Evolutionary conservation across 2,113 vertebrate species (phyloP).

Genomic region (Gambusia holbrooki): DNA sequence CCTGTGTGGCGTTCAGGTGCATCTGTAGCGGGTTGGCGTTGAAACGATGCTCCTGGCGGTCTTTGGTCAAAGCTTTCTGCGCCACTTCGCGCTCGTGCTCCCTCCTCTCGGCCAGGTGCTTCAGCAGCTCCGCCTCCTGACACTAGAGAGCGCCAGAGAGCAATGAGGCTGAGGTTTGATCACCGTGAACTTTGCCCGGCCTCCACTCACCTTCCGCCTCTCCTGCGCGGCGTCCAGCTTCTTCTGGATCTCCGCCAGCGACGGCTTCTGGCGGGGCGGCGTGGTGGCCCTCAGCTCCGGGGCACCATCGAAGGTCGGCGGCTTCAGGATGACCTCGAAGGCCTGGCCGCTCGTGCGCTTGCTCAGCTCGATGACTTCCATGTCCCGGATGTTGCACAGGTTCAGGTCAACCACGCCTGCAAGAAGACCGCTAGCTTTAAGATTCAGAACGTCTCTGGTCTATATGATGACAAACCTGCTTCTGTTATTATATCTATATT

Average conservation of each 20-base stretch:
- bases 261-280: slow-evolving; percentile 86
- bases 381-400: slow-evolving; percentile 93
- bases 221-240: slow-evolving; percentile 91
- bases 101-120: slow-evolving; percentile 89
- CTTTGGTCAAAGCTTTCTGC: slow-evolving; percentile 92
- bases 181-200: too few species aligned
- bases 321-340: slow-evolving; percentile 96
- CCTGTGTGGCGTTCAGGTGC: slow-evolving; percentile 87
- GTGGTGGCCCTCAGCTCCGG: slow-evolving; percentile 89
- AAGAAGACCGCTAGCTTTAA: background rate
- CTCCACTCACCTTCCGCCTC: slow-evolving; percentile 86
- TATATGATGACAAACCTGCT: too few species aligned
- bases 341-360: slow-evolving; percentile 92
- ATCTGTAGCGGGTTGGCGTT: slow-evolving; percentile 88
- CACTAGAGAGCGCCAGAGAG: slow-evolving; percentile 73
- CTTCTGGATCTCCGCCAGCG: slow-evolving; percentile 94
- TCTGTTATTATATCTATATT: too few species aligned
- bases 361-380: slow-evolving; percentile 97
- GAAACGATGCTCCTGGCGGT: slow-evolving; percentile 88
- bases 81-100: slow-evolving; percentile 92
- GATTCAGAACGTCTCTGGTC: background rate
- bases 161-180: background rate
- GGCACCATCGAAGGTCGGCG: slow-evolving; percentile 88
- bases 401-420: slow-evolving; percentile 91
- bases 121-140: slow-evolving; percentile 94